A percentile compares a stretch with the other conserved stretches of the same genome.
Evolutionary conservation across 2,797 vertebrate species (phyloP).

Genomic region (Iguana delicatissima): DNA sequence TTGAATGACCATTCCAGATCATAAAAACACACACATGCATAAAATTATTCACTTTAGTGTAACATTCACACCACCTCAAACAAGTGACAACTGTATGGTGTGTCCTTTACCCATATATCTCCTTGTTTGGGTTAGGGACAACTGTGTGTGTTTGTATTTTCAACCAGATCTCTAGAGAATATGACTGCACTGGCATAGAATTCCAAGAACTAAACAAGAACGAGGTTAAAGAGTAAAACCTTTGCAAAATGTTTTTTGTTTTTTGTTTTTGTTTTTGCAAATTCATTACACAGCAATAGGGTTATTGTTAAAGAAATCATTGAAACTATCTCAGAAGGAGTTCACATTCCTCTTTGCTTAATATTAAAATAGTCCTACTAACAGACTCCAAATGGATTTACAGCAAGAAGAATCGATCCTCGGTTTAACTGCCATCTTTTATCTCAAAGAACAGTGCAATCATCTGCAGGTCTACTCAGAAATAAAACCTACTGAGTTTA

Average conservation of each 20-base stretch:
- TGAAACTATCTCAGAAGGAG: background rate
- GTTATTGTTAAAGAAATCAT: background rate
- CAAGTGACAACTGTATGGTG: background rate
- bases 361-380: background rate
- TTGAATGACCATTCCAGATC: background rate
- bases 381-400: background rate
- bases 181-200: background rate
- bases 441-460: too few species aligned
- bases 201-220: background rate
- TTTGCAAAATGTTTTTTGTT: background rate
- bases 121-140: background rate
- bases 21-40: background rate
- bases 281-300: background rate
- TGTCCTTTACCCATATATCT: background rate
- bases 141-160: background rate
- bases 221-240: background rate
- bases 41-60: background rate
- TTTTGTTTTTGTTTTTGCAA: too few species aligned
- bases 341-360: background rate
- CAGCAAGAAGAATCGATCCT: slow-evolving; percentile 2
- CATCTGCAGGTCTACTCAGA: too few species aligned
- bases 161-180: background rate
- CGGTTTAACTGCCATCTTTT: background rate
- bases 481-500: too few species aligned
- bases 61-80: background rate